A percentile compares a stretch with the other conserved stretches of the same genome.
phyloP scores from a whole-genome alignment of 2,888 invertebrate species.

The Tachina grossa region DNA sequence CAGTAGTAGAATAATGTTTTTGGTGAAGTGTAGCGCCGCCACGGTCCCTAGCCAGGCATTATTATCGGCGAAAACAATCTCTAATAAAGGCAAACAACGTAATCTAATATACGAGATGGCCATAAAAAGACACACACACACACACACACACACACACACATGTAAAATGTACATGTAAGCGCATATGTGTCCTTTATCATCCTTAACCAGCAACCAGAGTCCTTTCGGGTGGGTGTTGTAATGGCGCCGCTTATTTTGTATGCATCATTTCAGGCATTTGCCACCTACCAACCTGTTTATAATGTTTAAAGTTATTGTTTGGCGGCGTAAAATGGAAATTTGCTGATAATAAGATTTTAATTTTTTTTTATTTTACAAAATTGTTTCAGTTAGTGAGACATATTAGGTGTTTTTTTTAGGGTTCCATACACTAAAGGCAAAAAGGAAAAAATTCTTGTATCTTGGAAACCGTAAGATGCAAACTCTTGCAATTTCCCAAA shows the following conservation, averaged over 20 bases:
- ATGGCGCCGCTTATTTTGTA: not conserved
- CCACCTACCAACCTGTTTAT: not conserved
- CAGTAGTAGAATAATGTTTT: not conserved
- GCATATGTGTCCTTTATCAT: not conserved
- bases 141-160: not conserved
- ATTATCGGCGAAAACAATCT: constrained; percentile 21
- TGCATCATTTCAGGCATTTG: not conserved
- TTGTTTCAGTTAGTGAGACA: too few species aligned
- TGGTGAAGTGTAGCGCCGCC: not conserved
- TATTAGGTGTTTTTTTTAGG: too few species aligned
- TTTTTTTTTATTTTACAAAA: too few species aligned
- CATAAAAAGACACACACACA: constrained; percentile 3
- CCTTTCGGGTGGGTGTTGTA: not conserved
- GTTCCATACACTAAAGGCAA: too few species aligned
- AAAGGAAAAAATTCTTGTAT: too few species aligned
- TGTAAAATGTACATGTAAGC: not conserved
- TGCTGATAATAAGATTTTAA: not conserved
- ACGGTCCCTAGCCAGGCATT: not conserved
- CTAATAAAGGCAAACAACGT: constrained; percentile 25
- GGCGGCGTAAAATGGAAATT: not conserved
- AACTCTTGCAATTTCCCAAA: too few species aligned
- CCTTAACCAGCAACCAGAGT: not conserved
- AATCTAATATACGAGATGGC: constrained; percentile 11
- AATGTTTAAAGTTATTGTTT: not conserved
- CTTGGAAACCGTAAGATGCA: too few species aligned